A percentile compares a stretch with the other conserved stretches of the same genome.
These are phyloP conservation scores for Megamerina dolium DNA, from an alignment of 2,888 invertebrate genomes.

Conservation along the genomic window DNA sequence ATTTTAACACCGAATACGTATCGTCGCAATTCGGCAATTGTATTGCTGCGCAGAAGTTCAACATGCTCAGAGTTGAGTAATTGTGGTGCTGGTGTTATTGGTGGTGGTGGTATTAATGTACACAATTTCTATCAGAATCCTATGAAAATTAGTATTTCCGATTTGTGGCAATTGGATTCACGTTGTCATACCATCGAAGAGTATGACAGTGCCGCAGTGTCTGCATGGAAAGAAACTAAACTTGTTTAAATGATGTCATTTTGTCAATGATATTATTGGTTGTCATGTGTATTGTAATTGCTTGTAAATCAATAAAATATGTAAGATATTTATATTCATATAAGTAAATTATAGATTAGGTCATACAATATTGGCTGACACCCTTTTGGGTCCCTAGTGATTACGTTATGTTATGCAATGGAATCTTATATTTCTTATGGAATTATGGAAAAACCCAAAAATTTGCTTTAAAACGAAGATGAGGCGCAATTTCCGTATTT, in stretches of 20 bases:
- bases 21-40: conserved; percentile 33
- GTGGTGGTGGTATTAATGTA: too few relatives aligned
- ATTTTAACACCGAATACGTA: conserved; percentile 42
- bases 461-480: too few relatives aligned
- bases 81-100: conserved; percentile 12
- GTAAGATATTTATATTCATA: not conserved
- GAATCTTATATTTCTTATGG: too few relatives aligned
- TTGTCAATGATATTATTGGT: too few relatives aligned
- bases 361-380: too few relatives aligned
- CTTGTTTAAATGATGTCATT: too few relatives aligned
- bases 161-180: conserved; percentile 35
- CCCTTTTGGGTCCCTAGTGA: too few relatives aligned
- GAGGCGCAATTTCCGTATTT: too few relatives aligned
- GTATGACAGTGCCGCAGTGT: conserved; percentile 14
- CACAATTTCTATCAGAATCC: conserved; percentile 26
- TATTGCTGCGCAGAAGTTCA: conserved; percentile 32
- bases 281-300: not conserved
- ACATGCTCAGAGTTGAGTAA: conserved; percentile 28
- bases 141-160: conserved; percentile 35
- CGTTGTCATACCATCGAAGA: conserved; percentile 26
- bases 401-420: too few relatives aligned
- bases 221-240: too few relatives aligned
- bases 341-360: conserved; percentile 1
- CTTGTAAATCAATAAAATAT: not conserved
- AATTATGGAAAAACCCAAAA: too few relatives aligned